Evolutionary conservation across 2,797 vertebrate species (phyloP), one percentile per base, ranked within the genome.

Genomic region (Megaceryle alcyon): DNA sequence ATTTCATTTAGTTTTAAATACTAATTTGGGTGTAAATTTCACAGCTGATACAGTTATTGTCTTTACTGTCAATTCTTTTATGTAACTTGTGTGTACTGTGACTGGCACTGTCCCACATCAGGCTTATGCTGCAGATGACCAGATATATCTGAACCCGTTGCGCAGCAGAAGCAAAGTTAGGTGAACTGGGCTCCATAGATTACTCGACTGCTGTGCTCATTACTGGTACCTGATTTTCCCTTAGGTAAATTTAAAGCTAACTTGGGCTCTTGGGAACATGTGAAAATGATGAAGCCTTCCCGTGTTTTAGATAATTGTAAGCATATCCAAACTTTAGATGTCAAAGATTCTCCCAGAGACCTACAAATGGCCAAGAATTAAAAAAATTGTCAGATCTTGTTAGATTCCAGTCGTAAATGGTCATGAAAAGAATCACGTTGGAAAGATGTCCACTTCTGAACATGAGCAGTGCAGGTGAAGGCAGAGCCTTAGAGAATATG

Each of bases 1-100:
- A 46, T 80, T 79, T 81, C 5, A 28, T 94, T 87, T 65, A 35
- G 17, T 64, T 91, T 92, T 79, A 84, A 76, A 21, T 83, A 94
- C 14, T 76, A 70, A 63, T 76, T 70, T 85, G 51, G 14, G 20
- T 90, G 21, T 90, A 85, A 86, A 73, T 92, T 78, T 89, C 61
- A 71, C 43, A 83, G 51, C 78, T 81, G 86, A 81, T 80, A 43
- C 23, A 79, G 71, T 88, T 88, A 70, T 53, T 91, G 60, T 84
- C 60, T 82, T 46, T 73, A 39, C 18, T 81, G 57, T 80, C 48
- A 61, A n/a, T 77, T 84, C 51, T 77, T 90, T 72, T 86, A 14
- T 81, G 63, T 86, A 86, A 82, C 25, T 54, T 56, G 73, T 10
- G 9, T n/a, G 53, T 23, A 17, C 28, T 92, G 33, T 7, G n/a